Evolutionary conservation across 1,140 invertebrate species (phyloP), one percentile per base, ranked within the genome.

Genomic region (Pseudomyrmex pallidus): DNA sequence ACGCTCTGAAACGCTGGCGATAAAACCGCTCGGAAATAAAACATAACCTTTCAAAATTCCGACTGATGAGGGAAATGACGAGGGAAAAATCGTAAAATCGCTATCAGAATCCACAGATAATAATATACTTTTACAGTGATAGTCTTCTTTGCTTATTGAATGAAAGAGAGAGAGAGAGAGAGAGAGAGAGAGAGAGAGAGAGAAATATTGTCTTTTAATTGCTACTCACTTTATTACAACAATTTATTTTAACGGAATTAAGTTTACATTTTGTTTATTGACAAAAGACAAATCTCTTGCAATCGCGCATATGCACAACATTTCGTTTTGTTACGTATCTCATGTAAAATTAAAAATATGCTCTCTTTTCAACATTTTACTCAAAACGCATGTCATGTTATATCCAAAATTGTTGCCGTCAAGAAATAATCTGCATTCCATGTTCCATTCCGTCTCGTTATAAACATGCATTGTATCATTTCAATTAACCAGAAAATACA

Each of bases 1-100:
- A 83, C 61, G 52, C 59, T 62, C 15, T 25, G 82, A 76, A 83
- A 64, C 15, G 82, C n/a, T 73, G 48, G 50, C 50, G 82, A 83
- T 83, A 77, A 76, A 83, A 57, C 15, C 62, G 73, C n/a, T 50
- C 74, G 82, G 52, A 57, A 74, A 83, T 83, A 78, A 83, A 77
- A 66, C 73, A 46, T n/a, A 22, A 48, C 13, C 35, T 13, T 12
- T 82, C 25, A 17, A 63, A 61, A 74, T 74, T 72, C 68, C 5
- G 44, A 0, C n/a, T n/a, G n/a, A 2, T 25, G 56, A n/a, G n/a
- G n/a, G n/a, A n/a, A n/a, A n/a, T 1, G 57, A 63, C n/a, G 17
- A 2, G 9, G 1, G 25, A 17, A 8, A 7, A 15, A 64, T 61
- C 57, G 46, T 17, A 56, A 15, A n/a, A 22, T 12, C 15, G 12